Percentiles rank a stretch among this genome's conserved stretches.
Conservation (phyloP, 2,797 vertebrate species). For the Antennarius maculatus region DNA sequence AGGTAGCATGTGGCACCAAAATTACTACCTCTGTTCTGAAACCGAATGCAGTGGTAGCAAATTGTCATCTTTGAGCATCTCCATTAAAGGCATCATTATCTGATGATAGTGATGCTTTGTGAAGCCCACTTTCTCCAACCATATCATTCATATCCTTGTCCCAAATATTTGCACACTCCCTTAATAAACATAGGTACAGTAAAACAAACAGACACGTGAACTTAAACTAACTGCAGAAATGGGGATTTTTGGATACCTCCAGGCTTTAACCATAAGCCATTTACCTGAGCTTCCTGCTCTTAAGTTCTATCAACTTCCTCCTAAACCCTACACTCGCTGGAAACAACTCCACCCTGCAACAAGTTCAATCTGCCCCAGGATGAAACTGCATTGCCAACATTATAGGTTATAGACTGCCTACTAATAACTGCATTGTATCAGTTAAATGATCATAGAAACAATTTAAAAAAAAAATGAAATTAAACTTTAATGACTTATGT, state of each 20-base stretch:
- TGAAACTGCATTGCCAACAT: constrained; percentile 10
- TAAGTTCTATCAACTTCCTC: constrained; percentile 84
- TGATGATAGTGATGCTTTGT: background rate
- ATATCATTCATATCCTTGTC: constrained; percentile 35
- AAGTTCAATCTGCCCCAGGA: constrained; percentile 27
- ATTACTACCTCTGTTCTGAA: background rate
- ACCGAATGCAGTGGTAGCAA: constrained; percentile 3
- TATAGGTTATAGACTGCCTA: background rate
- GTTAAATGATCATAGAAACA: background rate
- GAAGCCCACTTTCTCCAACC: constrained; percentile 24
- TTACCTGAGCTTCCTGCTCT: constrained; percentile 74
- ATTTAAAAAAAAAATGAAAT: background rate
- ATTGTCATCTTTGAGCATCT: background rate
- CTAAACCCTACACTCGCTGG: constrained; percentile 64
- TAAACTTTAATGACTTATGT: constrained; percentile 1
- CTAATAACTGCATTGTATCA: background rate
- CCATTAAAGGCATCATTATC: constrained; percentile 20
- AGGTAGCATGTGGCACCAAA: background rate
- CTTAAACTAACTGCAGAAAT: constrained; percentile 48
- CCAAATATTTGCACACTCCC: constrained; percentile 50
- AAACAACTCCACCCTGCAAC: constrained; percentile 59
- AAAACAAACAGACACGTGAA: constrained; percentile 59
- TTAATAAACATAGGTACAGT: constrained; percentile 38
- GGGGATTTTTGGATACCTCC: constrained; percentile 25
- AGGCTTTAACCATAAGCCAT: constrained; percentile 59